These are phyloP conservation scores for Gymnodraco acuticeps DNA, from an alignment of 2,797 vertebrate genomes.

Conservation along the genomic window DNA sequence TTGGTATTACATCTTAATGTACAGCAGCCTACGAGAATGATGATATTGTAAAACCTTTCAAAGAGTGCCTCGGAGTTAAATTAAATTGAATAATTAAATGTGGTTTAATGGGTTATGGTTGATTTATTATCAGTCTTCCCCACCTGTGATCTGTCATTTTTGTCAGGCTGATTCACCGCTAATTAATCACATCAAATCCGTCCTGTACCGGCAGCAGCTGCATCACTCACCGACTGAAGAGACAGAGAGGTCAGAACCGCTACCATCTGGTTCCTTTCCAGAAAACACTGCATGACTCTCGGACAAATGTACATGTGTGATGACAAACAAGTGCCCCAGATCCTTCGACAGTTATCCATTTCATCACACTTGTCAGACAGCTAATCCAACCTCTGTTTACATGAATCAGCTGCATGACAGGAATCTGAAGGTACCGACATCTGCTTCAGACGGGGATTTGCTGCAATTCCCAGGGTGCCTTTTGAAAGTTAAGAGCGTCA, in stretches of 20 bases:
- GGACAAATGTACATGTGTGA: slow-evolving; percentile 39
- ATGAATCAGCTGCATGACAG: slow-evolving; percentile 17
- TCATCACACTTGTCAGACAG: slow-evolving; percentile 40
- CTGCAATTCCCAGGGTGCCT: slow-evolving; percentile 10
- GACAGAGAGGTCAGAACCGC: slow-evolving; percentile 54
- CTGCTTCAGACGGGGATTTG: slow-evolving; percentile 34
- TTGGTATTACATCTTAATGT: background rate
- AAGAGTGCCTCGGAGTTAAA: background rate
- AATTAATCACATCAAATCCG: slow-evolving; percentile 61
- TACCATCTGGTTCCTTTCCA: slow-evolving; percentile 69
- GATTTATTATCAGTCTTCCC: slow-evolving; percentile 14
- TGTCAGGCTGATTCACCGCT: slow-evolving; percentile 52
- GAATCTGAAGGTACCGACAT: slow-evolving; percentile 22
- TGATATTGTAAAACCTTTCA: background rate
- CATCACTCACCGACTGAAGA: slow-evolving; percentile 23
- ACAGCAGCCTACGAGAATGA: background rate
- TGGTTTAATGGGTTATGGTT: slow-evolving; percentile 4
- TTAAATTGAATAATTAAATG: background rate
- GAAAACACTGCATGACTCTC: slow-evolving; percentile 25
- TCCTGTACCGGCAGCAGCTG: slow-evolving; percentile 31
- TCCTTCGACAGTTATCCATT: slow-evolving; percentile 38
- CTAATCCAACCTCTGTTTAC: slow-evolving; percentile 42
- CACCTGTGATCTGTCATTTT: slow-evolving; percentile 50
- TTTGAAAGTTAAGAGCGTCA: background rate
- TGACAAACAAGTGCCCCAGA: slow-evolving; percentile 42